Conservation (phyloP, 53 echinoderm and acorn worm genomes). For the Holothuria scabra region DNA sequence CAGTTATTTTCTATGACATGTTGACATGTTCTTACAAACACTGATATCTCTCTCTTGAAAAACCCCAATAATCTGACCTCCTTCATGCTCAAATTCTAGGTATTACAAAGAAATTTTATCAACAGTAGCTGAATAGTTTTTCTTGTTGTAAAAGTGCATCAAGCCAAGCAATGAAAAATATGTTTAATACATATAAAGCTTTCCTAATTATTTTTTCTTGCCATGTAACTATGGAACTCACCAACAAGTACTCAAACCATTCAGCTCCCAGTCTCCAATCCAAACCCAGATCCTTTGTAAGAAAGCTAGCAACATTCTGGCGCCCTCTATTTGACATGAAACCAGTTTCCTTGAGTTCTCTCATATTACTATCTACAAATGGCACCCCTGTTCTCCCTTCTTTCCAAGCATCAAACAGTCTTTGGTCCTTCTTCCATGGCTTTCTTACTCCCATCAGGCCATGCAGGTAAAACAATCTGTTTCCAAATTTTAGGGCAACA, state of each 20-base stretch:
- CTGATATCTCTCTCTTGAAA: too few relatives aligned
- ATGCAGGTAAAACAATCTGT: constrained; percentile 69
- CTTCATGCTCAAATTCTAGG: too few relatives aligned
- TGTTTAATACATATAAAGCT: too few relatives aligned
- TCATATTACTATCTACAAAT: constrained; percentile 87
- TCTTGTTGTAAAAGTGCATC: too few relatives aligned
- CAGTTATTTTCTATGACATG: too few relatives aligned
- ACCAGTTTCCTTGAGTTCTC: constrained; percentile 80
- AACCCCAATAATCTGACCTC: too few relatives aligned
- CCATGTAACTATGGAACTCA: constrained; percentile 23
- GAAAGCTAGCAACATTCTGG: constrained; percentile 88
- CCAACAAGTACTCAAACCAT: constrained; percentile 86
- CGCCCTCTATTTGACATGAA: constrained; percentile 94
- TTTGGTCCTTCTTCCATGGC: constrained; percentile 68
- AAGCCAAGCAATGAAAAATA: too few relatives aligned
- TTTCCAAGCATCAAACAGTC: constrained; percentile 77
- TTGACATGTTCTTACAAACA: too few relatives aligned
- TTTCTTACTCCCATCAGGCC: constrained; percentile 70
- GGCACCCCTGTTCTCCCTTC: constrained; percentile 83
- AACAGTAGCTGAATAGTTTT: too few relatives aligned
- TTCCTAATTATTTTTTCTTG: not conserved
- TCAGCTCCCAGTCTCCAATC: constrained; percentile 88
- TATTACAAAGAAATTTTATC: too few relatives aligned
- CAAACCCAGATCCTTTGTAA: constrained; percentile 77
- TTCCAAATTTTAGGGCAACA: constrained; percentile 85